These are phyloP conservation scores for Laothoe populi DNA, from an alignment of 2,888 invertebrate genomes.

Conservation along the genomic window DNA sequence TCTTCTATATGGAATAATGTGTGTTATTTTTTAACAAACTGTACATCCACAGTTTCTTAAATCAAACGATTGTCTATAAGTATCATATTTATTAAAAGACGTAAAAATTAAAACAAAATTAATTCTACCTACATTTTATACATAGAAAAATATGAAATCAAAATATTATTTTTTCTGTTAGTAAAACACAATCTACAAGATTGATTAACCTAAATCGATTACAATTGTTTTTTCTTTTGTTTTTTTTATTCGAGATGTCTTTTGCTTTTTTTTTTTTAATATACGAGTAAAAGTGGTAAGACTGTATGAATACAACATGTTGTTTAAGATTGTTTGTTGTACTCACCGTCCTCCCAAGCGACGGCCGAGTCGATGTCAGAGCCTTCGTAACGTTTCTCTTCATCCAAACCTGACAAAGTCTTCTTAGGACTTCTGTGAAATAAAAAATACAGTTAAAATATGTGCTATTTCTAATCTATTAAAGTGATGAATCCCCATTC, in stretches of 20 bases:
- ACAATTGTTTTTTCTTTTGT: neutral
- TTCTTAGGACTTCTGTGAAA: conserved; percentile 72
- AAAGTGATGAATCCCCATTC: too few relatives aligned
- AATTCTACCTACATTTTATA: conserved; percentile 6
- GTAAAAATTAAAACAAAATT: neutral
- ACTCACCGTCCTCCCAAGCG: conserved; percentile 81
- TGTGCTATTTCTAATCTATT: neutral
- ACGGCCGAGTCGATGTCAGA: conserved; percentile 61
- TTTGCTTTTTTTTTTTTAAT: neutral
- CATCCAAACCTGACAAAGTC: conserved; percentile 61
- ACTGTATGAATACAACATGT: conserved; percentile 18
- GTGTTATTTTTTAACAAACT: conserved; percentile 16
- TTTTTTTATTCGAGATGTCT: neutral
- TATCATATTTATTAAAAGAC: neutral
- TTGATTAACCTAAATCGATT: neutral
- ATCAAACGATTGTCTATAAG: neutral
- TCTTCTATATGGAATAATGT: conserved; percentile 74
- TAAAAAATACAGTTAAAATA: conserved; percentile 13
- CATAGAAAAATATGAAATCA: conserved; percentile 4
- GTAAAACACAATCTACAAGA: neutral
- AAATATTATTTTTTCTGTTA: conserved; percentile 1
- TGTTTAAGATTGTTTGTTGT: conserved; percentile 13
- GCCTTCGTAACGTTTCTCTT: conserved; percentile 48
- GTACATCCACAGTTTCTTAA: conserved; percentile 6
- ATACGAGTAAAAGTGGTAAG: neutral